These are phyloP conservation scores for Cephus pulcher DNA, from an alignment of 2,888 invertebrate genomes.

Conservation along the genomic window DNA sequence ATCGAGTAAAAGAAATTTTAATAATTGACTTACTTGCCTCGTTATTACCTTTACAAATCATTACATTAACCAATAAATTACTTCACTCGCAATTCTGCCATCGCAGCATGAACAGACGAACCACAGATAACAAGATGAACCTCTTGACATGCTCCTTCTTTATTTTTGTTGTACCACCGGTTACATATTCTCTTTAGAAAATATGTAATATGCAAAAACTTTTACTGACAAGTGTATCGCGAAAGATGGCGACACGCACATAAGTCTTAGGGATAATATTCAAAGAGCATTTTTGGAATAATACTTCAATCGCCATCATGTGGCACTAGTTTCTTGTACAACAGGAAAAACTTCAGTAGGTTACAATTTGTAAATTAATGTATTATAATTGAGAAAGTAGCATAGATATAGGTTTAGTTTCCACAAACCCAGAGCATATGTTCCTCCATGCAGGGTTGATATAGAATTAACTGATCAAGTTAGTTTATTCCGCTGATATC, in stretches of 20 bases:
- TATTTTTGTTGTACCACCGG: constrained; percentile 27
- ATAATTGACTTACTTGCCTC: constrained; percentile 51
- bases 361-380: neutral
- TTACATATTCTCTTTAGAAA: neutral
- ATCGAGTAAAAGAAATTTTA: neutral
- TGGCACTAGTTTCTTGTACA: neutral
- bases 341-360: neutral
- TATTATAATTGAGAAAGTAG: neutral
- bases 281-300: too few relatives aligned
- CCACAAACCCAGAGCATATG: too few relatives aligned
- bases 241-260: too few relatives aligned
- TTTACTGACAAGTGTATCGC: neutral
- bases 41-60: constrained; percentile 63
- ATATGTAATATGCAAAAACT: neutral
- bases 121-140: constrained; percentile 44
- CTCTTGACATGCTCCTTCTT: constrained; percentile 35
- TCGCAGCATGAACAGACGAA: constrained; percentile 42
- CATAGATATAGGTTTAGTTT: too few relatives aligned
- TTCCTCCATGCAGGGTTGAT: too few relatives aligned
- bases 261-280: too few relatives aligned
- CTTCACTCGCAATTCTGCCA: constrained; percentile 56
- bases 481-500: too few relatives aligned
- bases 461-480: too few relatives aligned
- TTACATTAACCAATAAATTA: constrained; percentile 61
- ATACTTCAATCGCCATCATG: neutral